These are phyloP conservation scores for Megatriorchis doriae DNA, from an alignment of 2,113 vertebrate species.

Conservation along the genomic window DNA sequence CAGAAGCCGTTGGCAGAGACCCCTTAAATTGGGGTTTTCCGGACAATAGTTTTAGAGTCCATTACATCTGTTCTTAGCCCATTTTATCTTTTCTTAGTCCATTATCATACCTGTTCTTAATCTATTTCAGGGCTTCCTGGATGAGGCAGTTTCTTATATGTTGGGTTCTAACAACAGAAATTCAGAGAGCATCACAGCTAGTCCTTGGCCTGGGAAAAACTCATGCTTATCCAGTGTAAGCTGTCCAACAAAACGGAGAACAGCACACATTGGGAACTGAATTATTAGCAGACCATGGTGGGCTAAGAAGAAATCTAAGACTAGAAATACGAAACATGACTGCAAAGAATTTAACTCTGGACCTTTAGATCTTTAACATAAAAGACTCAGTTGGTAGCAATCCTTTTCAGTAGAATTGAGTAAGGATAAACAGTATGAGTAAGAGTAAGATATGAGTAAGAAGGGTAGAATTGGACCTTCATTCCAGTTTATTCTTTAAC, in stretches of 20 bases:
- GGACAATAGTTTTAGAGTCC: background rate
- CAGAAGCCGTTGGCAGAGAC: too few species aligned
- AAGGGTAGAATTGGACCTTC: background rate
- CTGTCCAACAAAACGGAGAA: background rate
- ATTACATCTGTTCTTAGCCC: too few species aligned
- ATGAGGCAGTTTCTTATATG: background rate
- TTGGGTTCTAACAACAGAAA: background rate
- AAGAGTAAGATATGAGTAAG: background rate
- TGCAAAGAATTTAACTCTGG: background rate
- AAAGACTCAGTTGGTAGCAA: background rate
- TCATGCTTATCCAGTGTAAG: background rate
- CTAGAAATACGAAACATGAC: background rate
- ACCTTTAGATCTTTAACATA: background rate
- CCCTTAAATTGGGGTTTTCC: background rate
- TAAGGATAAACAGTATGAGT: background rate
- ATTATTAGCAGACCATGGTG: fast-evolving
- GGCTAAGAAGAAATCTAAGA: background rate
- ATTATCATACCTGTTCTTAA: too few species aligned
- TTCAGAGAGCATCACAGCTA: background rate
- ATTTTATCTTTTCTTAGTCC: background rate
- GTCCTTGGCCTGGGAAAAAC: background rate
- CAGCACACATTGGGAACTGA: background rate
- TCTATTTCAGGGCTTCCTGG: background rate
- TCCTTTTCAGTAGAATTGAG: background rate
- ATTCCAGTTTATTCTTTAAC: background rate